A percentile compares a stretch with the other conserved stretches of the same genome.
Evolutionary conservation across 2,113 vertebrate species (phyloP).

Genomic region (Narcine bancroftii): DNA sequence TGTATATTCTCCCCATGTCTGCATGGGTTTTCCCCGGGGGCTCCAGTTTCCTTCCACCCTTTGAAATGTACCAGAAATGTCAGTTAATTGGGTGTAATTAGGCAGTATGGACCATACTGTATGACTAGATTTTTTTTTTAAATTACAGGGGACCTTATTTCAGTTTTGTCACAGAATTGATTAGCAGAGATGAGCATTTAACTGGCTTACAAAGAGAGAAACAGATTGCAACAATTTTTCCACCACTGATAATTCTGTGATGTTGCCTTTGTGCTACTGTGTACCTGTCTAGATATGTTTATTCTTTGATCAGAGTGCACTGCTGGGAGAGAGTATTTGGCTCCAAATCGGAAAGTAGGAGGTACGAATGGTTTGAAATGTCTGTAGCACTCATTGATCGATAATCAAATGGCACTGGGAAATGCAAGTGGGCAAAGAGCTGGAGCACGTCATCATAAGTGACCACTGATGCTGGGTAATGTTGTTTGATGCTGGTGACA

Average conservation of each 20-base stretch:
- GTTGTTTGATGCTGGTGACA: background rate
- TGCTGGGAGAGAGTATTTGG: conserved; percentile 13
- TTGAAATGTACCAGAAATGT: too few relatives aligned
- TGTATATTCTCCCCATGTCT: too few relatives aligned
- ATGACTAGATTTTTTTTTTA: too few relatives aligned
- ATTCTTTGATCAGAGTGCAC: conserved; percentile 10
- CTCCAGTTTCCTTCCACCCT: too few relatives aligned
- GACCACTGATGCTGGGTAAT: background rate
- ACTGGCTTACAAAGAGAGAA: background rate
- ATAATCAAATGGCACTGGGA: conserved; percentile 16
- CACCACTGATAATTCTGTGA: background rate
- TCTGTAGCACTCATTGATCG: conserved; percentile 34
- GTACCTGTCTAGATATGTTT: background rate
- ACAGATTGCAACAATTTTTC: background rate
- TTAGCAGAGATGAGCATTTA: background rate
- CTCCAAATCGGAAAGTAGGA: conserved; percentile 1
- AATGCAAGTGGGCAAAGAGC: conserved; percentile 3
- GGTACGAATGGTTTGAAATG: conserved; percentile 32
- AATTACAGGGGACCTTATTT: too few relatives aligned
- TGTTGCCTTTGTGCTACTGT: background rate
- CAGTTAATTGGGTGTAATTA: too few relatives aligned
- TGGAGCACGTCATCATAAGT: conserved; percentile 26
- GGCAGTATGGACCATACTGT: too few relatives aligned
- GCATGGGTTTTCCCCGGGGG: too few relatives aligned
- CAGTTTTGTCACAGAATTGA: background rate